A percentile compares a stretch with the other conserved stretches of the same genome.
phyloP scores from a whole-genome alignment of 2,888 invertebrate genomes.

The Isoperla grammatica region DNA sequence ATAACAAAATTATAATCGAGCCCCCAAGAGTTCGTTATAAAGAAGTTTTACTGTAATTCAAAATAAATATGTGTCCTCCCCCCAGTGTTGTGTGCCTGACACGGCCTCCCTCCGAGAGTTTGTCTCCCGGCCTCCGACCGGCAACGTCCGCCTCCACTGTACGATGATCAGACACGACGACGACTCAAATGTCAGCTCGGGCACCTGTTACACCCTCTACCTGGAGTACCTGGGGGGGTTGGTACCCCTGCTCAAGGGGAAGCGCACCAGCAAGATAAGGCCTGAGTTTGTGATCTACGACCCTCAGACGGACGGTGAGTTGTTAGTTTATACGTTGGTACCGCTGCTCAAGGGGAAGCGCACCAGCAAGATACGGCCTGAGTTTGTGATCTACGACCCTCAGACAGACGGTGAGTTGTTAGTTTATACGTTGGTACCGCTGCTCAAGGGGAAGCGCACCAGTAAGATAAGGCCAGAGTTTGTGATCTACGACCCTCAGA shows the following conservation, averaged over 20 bases:
- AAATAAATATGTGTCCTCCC: no score
- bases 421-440: constrained; percentile 86
- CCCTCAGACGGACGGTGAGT: constrained; percentile 72
- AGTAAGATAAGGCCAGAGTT: constrained; percentile 98
- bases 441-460: constrained; percentile 90
- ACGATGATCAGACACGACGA: constrained; percentile 94
- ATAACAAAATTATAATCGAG: no score
- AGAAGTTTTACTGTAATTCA: no score
- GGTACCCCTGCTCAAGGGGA: constrained; percentile 92
- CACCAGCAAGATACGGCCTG: constrained; percentile 94
- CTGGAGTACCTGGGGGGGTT: constrained; percentile 94
- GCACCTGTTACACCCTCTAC: constrained; percentile 80
- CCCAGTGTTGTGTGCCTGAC: constrained; percentile 95
- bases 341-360: constrained; percentile 92
- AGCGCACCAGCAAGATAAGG: constrained; percentile 91
- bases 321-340: no score
- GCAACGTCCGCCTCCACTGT: constrained; percentile 86
- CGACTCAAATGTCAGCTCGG: constrained; percentile 58
- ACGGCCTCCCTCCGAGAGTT: constrained; percentile 81
- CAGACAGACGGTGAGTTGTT: constrained; percentile 66
- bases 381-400: constrained; percentile 96
- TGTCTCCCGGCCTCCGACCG: constrained; percentile 84
- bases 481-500: constrained; percentile 91
- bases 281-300: constrained; percentile 98
- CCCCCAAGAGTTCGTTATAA: no score